Evolutionary conservation across 2,797 vertebrate genomes (phyloP).

Genomic region (Centroberyx gerrardi): DNA sequence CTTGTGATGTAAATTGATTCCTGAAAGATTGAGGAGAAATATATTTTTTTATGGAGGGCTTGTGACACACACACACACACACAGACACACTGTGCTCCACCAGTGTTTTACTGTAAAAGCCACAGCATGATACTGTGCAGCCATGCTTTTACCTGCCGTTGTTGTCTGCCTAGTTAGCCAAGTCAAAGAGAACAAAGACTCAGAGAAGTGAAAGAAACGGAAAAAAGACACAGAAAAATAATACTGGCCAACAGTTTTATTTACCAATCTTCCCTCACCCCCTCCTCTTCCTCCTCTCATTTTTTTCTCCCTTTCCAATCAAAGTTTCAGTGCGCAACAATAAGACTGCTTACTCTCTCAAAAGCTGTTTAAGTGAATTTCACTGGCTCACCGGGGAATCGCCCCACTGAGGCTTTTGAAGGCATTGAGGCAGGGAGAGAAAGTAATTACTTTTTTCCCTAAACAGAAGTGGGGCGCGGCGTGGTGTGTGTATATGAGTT

Average conservation of each 20-base stretch:
- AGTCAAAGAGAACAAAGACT: slow-evolving; percentile 59
- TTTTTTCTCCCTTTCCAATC: slow-evolving; percentile 78
- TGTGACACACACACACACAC: slow-evolving; percentile 3
- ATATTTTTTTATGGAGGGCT: slow-evolving; percentile 52
- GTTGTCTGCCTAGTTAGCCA: slow-evolving; percentile 62
- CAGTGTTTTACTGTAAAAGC: slow-evolving; percentile 49
- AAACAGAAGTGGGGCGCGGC: slow-evolving; percentile 83
- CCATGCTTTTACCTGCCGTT: slow-evolving; percentile 45
- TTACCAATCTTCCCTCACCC: slow-evolving; percentile 72
- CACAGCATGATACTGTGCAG: slow-evolving; percentile 32
- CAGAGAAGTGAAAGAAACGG: slow-evolving; percentile 39
- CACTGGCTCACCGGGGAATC: slow-evolving; percentile 85
- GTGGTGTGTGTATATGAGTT: slow-evolving; percentile 60
- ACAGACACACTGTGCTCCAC: background rate
- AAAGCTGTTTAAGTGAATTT: slow-evolving; percentile 88
- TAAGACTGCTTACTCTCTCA: slow-evolving; percentile 87
- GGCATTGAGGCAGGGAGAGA: slow-evolving; percentile 85
- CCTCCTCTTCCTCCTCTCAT: slow-evolving; percentile 55
- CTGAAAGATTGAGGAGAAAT: slow-evolving; percentile 63
- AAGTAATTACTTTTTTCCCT: slow-evolving; percentile 88
- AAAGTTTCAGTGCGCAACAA: slow-evolving; percentile 84
- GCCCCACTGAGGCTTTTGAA: slow-evolving; percentile 85
- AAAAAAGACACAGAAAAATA: slow-evolving; percentile 58
- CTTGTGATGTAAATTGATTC: slow-evolving; percentile 64
- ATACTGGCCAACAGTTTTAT: slow-evolving; percentile 77